A percentile compares a stretch with the other conserved stretches of the same genome.
Evolutionary conservation across 2,797 vertebrate genomes (phyloP).

Genomic region (Percopsis omiscomaycus): DNA sequence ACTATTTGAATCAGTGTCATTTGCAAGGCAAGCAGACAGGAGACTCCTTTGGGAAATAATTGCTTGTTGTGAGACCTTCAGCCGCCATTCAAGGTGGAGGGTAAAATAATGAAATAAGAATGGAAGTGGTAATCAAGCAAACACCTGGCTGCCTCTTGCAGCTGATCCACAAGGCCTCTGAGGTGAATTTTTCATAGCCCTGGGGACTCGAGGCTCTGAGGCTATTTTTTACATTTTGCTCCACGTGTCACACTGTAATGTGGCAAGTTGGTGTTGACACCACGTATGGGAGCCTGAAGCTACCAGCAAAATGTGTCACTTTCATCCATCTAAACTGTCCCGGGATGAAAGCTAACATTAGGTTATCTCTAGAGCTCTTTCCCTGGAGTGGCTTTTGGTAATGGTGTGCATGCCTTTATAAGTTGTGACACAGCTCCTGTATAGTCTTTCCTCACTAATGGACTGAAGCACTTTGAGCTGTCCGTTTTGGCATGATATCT

Average conservation of each 20-base stretch:
- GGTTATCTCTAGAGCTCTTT: slow-evolving; percentile 20
- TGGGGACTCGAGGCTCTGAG: slow-evolving; percentile 51
- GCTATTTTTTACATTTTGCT: slow-evolving; percentile 53
- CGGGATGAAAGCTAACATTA: slow-evolving; percentile 38
- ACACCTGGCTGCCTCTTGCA: slow-evolving; percentile 63
- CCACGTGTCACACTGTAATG: slow-evolving; percentile 33
- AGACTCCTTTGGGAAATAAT: slow-evolving; percentile 68
- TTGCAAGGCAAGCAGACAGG: slow-evolving; percentile 18
- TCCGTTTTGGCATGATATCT: not conserved
- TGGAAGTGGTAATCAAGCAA: slow-evolving; percentile 56
- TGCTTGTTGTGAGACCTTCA: slow-evolving; percentile 62
- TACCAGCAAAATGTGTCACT: slow-evolving; percentile 26
- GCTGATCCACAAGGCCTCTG: slow-evolving; percentile 26
- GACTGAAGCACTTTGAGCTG: not conserved
- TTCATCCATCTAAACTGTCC: slow-evolving; percentile 45
- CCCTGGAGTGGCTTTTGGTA: slow-evolving; percentile 43
- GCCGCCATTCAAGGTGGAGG: slow-evolving; percentile 68
- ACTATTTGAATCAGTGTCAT: slow-evolving; percentile 36
- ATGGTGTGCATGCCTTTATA: slow-evolving; percentile 27
- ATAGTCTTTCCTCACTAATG: not conserved
- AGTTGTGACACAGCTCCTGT: slow-evolving; percentile 7
- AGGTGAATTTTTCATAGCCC: slow-evolving; percentile 71
- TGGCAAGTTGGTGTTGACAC: slow-evolving; percentile 46
- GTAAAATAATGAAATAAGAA: slow-evolving; percentile 72
- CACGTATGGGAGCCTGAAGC: slow-evolving; percentile 27